These are phyloP conservation scores for Leptinotarsa lineolata DNA, from an alignment of 1,140 invertebrate species.

Conservation along the genomic window DNA sequence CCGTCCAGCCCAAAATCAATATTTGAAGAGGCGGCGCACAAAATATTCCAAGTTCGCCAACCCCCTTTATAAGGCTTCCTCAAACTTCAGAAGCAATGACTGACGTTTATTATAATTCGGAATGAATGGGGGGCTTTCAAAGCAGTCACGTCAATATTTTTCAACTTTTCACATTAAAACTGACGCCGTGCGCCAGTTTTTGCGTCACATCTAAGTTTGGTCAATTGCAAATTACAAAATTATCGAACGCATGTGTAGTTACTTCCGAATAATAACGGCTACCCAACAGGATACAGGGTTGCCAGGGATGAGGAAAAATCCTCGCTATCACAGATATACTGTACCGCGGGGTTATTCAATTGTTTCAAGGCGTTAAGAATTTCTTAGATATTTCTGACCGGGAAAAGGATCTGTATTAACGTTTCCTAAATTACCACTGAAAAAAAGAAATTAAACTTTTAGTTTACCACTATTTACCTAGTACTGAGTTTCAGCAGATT, in stretches of 20 bases:
- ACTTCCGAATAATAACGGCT: neutral
- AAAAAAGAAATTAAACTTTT: too few relatives aligned
- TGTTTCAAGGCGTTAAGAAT: too few relatives aligned
- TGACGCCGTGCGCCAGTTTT: slow-evolving; percentile 43
- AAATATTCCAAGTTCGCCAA: slow-evolving; percentile 22
- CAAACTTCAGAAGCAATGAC: neutral
- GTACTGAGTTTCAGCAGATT: too few relatives aligned
- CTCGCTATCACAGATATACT: neutral
- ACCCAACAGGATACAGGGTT: neutral
- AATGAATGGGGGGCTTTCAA: neutral
- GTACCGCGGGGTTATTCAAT: too few relatives aligned
- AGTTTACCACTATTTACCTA: too few relatives aligned
- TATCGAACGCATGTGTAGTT: slow-evolving; percentile 41
- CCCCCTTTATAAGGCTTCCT: slow-evolving; percentile 15
- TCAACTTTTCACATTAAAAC: slow-evolving; percentile 30
- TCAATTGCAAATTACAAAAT: slow-evolving; percentile 37
- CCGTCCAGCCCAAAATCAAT: slow-evolving; percentile 50
- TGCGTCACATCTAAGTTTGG: slow-evolving; percentile 44
- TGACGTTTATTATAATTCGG: neutral
- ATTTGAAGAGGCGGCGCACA: slow-evolving; percentile 43
- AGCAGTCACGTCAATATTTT: neutral
- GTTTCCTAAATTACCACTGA: too few relatives aligned
- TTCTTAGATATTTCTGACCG: neutral
- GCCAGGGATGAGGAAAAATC: neutral
- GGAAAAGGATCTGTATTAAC: too few relatives aligned